Base-by-base conservation (phyloP, 2,113 vertebrate genomes). In the Shinisaurus crocodilurus region DNA sequence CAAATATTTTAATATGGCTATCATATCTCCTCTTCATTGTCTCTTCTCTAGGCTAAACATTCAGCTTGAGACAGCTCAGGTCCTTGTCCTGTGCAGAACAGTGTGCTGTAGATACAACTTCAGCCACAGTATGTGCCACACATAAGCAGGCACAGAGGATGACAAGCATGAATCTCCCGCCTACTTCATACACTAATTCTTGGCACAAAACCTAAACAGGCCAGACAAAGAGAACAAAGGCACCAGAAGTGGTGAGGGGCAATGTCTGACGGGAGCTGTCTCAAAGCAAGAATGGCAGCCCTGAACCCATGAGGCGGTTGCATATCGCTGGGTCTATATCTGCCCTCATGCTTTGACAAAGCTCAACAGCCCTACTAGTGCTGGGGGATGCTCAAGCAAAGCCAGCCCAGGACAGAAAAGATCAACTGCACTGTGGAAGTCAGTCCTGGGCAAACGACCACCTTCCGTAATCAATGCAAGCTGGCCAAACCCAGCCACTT, bases 401-500 rank as follows among this genome's bases (percentile, higher is more conserved):
- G 93, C 90, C 88, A n/a, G n/a, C n/a, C n/a, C n/a, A 85, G 85
- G 88, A 93, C 84, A 92, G 88, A 85, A 86, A 92, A 91, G 89
- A 86, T 92, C 60, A 94, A 95, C 93, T 92, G 89, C 92, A 94
- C 96, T 92, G 93, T 57, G 94, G 93, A 85, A 94, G 90, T 91
- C 92, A 63, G 18, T 63, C 60, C 90, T 89, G 91, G 95, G 95
- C 37, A 77, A 95, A 97, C 96, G 96, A 96, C 95, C 94, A 95
- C 90, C 92, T 96, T 96, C 92, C 94, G 95, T 87, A 96, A 96
- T 94, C 87, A 89, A 93, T 87, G 92, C 91, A 94, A 91, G 92
- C 89, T 93, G 90, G 89, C 90, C 93, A 96, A 96, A 95, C 9
- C 95, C 96, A 95, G 95, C 92, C 94, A 87, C 95, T 94, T 94